Base-by-base conservation (phyloP, 2,113 vertebrate genomes). In the Bathybates hornii region DNA sequence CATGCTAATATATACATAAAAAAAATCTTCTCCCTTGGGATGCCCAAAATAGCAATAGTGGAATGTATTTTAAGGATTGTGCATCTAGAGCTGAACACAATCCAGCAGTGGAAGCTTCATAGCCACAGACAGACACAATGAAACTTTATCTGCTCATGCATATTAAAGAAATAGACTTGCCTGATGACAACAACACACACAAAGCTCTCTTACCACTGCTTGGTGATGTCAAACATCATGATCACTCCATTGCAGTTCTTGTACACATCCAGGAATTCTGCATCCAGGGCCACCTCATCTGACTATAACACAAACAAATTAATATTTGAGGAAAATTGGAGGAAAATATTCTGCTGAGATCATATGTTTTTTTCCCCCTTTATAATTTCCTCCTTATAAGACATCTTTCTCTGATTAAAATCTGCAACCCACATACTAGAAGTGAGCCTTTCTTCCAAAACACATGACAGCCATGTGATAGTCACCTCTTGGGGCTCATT, bases 181-280 rank as follows among this genome's bases (percentile, higher is more conserved):
- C 32, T 21, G 78, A 79, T 16, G n/a, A 86, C 86, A 50, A 73
- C 32, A 83, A 10, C 50, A 52, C 53, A 82, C 17, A 86, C 61
- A 34, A n/a, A 76, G 1, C 9, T 24, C 24, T 88, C 97, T 96
- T 92, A 99, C 99, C 98, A 99, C 93, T 99, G 99, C 88, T 99
- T 99, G 92, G 99, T 99, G 89, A 99, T 99, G 95, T 99, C 99
- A 80, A 99, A 99, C 98, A 99, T 99, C 98, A 99, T 97, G 95
- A 99, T 98, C 21, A 99, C 97, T 0, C 99, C 99, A 0, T 98
- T 98, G 90, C 99, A 99, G 94, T 99, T 99, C 93, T 99, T 99
- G 95, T 99, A 99, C 27, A 99, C 99, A 2, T 99, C 99, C 83
- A 99, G 95, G 94, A 99, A 99, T 95, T 99, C 98, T 0, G 99